Conservation (phyloP, 2,113 vertebrate species). For the Papio anubis region DNA sequence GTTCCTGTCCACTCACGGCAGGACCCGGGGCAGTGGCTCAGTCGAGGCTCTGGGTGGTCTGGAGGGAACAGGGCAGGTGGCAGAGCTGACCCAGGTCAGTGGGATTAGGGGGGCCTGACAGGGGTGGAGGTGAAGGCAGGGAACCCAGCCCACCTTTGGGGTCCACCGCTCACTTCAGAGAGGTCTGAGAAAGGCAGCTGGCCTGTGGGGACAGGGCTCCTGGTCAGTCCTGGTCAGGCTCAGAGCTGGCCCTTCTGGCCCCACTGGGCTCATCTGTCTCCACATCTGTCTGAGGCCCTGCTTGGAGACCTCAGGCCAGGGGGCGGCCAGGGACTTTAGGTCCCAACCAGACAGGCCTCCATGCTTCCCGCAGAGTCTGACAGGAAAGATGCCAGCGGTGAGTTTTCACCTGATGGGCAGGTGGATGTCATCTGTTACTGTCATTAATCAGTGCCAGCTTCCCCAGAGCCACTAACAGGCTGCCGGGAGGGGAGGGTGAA, state of each 20-base stretch:
- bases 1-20: neutral
- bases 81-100: rapidly evolving
- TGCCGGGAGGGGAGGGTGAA: conserved; percentile 76
- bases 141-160: rapidly evolving
- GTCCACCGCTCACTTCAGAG: rapidly evolving
- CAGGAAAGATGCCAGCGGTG: conserved; percentile 78
- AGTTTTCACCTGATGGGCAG: conserved; percentile 81
- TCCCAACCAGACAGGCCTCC: neutral
- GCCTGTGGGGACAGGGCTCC: neutral
- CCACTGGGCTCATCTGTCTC: neutral
- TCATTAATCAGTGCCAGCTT: conserved; percentile 87
- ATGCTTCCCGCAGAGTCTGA: conserved; percentile 10
- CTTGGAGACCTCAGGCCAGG: neutral
- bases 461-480: conserved; percentile 80
- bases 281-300: neutral
- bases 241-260: neutral
- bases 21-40: neutral
- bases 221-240: neutral
- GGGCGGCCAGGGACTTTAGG: neutral
- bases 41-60: neutral
- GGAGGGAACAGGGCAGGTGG: neutral
- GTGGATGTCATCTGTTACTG: conserved; percentile 87
- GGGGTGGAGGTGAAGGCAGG: neutral
- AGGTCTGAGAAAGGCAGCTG: neutral
- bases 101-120: rapidly evolving